Conservation (phyloP, 1,140 invertebrate genomes). For the Varroa destructor region DNA sequence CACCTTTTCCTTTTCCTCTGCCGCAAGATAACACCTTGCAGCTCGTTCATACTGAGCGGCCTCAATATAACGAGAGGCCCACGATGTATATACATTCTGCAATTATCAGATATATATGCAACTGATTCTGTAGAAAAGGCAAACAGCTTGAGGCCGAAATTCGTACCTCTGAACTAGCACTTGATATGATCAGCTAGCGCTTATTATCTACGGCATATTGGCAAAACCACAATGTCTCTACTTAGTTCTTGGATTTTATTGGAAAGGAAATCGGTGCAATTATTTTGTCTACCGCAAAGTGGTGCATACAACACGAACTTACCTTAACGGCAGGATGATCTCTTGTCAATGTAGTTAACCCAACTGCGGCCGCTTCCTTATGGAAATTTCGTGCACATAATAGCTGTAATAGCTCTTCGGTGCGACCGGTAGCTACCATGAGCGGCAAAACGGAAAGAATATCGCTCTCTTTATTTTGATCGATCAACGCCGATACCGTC, state of each 20-base stretch:
- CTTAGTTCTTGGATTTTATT: no score
- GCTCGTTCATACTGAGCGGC: conserved; percentile 14
- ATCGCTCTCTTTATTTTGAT: conserved; percentile 23
- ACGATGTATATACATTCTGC: conserved; percentile 6
- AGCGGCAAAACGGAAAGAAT: conserved; percentile 6
- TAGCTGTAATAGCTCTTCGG: not conserved
- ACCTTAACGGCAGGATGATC: no score
- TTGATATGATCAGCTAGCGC: no score
- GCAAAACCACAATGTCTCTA: no score
- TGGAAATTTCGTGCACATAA: conserved; percentile 9
- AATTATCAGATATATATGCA: not conserved
- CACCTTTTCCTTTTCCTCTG: not conserved
- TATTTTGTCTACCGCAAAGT: no score
- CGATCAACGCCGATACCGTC: conserved; percentile 11
- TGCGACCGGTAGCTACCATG: conserved; percentile 21
- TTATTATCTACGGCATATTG: no score
- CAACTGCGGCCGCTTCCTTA: conserved; percentile 6
- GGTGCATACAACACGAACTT: no score
- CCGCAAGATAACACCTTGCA: not conserved
- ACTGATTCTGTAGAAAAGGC: no score
- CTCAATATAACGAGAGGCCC: conserved; percentile 6
- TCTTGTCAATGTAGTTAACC: not conserved
- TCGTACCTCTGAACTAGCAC: no score
- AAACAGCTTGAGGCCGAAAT: no score
- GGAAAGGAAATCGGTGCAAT: no score